Base-by-base conservation (phyloP, 2,797 vertebrate genomes). In the Gadopsis marmoratus region DNA sequence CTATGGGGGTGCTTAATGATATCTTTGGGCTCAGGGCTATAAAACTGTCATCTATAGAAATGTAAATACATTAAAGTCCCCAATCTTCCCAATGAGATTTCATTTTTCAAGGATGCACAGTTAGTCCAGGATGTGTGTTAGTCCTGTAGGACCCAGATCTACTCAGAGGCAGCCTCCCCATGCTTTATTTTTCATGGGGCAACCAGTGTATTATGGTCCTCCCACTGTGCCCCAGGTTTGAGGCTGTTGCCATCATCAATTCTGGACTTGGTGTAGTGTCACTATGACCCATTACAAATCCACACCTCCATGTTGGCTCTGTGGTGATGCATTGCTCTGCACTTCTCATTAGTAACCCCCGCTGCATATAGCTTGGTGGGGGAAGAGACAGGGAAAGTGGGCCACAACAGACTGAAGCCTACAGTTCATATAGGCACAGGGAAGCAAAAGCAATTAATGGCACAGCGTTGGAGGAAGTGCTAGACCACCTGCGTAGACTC, bases 341-440 rank as follows among this genome's bases (percentile, higher is more conserved):
- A 48, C 76, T 53, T 71, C 79, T 87, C 89, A 92, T 94, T 92
- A 94, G 92, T 91, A 92, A 93, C 76, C 23, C 62, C 58, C 1
- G 31, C 76, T 81, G 72, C 70, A 74, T 82, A 72, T 62, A 81
- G 82, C 73, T 67, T 50, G 69, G 33, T 63, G 61, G 65, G 29
- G 76, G 51, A 71, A 64, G 74, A 72, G 50, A 54, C 0, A 11
- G 31, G 43, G 45, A 29, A 81, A 84, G 69, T 79, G 85, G 77
- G 74, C 77, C 76, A 76, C 45, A 74, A 39, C 66, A 67, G 78
- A 80, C 5, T 39, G 11, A 31, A 65, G 63, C 31, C 56, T 37
- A 39, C 60, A 58, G 48, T 4, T 54, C 62, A 39, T 48, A 41
- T 43, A 71, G 43, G 19, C 61, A 60, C 61, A 17, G 14, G 2